These are phyloP conservation scores for Pangasianodon gigas DNA, from an alignment of 2,113 vertebrate genomes.

Conservation along the genomic window DNA sequence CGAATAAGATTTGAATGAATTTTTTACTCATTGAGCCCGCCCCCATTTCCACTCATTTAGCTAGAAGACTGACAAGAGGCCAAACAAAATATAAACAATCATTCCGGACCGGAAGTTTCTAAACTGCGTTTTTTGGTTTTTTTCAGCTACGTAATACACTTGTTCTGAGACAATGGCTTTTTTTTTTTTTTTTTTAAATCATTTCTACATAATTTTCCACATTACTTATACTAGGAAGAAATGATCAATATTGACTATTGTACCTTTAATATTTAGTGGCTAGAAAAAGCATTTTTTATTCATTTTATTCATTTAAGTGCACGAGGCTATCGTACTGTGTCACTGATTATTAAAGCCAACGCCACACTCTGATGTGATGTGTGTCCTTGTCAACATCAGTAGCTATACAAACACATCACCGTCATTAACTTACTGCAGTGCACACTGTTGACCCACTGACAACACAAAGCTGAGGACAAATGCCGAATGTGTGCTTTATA, in stretches of 20 bases:
- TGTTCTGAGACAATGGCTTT: neutral
- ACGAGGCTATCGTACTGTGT: neutral
- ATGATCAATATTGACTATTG: neutral
- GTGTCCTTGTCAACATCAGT: neutral
- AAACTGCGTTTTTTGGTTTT: too few species aligned
- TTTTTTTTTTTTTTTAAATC: neutral
- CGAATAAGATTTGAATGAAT: neutral
- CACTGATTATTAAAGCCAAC: neutral
- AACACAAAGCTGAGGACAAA: neutral
- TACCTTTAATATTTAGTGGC: neutral
- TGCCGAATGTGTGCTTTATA: neutral
- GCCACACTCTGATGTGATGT: slow-evolving; percentile 9
- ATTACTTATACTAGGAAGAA: neutral
- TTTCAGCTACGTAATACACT: neutral
- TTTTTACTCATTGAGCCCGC: neutral
- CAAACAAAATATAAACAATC: neutral
- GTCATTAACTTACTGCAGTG: slow-evolving; percentile 6
- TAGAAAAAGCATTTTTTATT: neutral
- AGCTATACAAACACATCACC: slow-evolving; percentile 1
- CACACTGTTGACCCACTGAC: neutral
- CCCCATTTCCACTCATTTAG: neutral
- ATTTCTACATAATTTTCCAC: neutral
- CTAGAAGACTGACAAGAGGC: too few species aligned
- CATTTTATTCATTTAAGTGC: neutral
- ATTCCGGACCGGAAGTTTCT: neutral